Percentiles rank a stretch among this genome's conserved stretches.
Conservation (phyloP, 2,888 invertebrate genomes). For the Xestia sexstrigata region DNA sequence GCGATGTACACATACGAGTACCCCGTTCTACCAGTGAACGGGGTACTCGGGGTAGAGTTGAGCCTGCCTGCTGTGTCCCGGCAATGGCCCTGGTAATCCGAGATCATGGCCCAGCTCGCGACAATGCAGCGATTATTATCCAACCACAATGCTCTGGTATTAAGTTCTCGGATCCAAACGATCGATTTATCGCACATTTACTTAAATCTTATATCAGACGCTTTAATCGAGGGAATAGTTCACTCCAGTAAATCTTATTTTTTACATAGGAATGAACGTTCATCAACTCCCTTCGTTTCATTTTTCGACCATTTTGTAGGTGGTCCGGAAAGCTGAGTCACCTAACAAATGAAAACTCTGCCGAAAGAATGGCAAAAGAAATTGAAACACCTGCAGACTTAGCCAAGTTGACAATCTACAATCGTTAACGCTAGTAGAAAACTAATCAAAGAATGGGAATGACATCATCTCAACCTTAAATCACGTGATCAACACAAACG, state of each 20-base stretch:
- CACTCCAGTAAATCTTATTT: neutral
- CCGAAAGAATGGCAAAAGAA: no score
- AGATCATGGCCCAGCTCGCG: slow-evolving; percentile 62
- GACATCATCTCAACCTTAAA: no score
- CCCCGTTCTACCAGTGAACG: no score
- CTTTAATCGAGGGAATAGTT: neutral
- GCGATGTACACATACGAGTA: slow-evolving; percentile 5
- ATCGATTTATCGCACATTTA: slow-evolving; percentile 48
- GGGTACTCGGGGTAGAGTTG: slow-evolving; percentile 18
- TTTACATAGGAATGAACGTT: neutral
- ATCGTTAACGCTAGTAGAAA: no score
- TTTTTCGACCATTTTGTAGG: neutral
- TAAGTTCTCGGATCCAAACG: slow-evolving; percentile 53
- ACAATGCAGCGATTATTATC: slow-evolving; percentile 68
- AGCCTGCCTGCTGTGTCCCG: slow-evolving; percentile 43
- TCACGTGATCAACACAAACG: no score
- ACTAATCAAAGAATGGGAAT: no score
- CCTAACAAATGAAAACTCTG: neutral
- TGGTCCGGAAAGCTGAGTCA: neutral
- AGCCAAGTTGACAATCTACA: no score
- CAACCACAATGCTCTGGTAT: slow-evolving; percentile 61
- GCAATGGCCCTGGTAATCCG: slow-evolving; percentile 67
- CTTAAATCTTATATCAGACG: neutral
- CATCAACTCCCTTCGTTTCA: neutral
- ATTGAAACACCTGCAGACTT: no score